Base-by-base conservation (phyloP, 2,113 vertebrate species). In the Bubalus kerabau region DNA sequence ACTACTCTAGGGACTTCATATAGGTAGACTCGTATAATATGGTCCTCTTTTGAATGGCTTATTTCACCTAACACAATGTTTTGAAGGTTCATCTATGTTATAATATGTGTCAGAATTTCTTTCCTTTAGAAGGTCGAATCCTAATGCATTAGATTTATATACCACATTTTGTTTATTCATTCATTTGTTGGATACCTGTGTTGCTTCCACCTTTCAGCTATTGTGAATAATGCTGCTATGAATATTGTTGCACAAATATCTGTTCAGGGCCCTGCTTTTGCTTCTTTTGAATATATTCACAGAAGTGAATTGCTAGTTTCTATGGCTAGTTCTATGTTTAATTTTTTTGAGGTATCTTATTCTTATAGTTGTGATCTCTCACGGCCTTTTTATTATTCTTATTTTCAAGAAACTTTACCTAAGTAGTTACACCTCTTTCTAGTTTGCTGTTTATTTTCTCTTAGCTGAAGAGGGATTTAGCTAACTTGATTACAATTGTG, bases 381-480 rank as follows among this genome's bases (percentile, higher is more conserved):
- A 13, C 10, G 74, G n/a, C 13, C 2, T 36, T 94, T 78, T 92
- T 60, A 60, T 86, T 89, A 43, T 30, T 5, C 23, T 64, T 90
- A 19, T 52, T 52, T 62, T 90, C 40, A 32, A 28, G 28, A 86
- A 50, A 40, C n/a, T 80, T 13, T 59, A 4, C 26, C 36, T 93
- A 67, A 17, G 28, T 56, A 50, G 14, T 88, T 56, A 43, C 1
- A 32, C 17, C 8, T 80, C 76, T 94, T 94, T 96, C 64, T 17
- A 19, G 17, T 46, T 94, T 64, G 26, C 17, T 95, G 24, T 83
- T 92, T 88, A 43, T 91, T 95, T 94, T 89, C n/a, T 87, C 36
- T 82, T 93, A 80, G 50, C 7, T 81, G 30, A 90, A 81, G 92
- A 94, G 10, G 57, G 76, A 94, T 87, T 85, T 92, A 96, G 43